Evolutionary conservation across 1,140 invertebrate genomes (phyloP), one percentile per base, ranked within the genome.

Genomic region (Lanistes nyassanus): DNA sequence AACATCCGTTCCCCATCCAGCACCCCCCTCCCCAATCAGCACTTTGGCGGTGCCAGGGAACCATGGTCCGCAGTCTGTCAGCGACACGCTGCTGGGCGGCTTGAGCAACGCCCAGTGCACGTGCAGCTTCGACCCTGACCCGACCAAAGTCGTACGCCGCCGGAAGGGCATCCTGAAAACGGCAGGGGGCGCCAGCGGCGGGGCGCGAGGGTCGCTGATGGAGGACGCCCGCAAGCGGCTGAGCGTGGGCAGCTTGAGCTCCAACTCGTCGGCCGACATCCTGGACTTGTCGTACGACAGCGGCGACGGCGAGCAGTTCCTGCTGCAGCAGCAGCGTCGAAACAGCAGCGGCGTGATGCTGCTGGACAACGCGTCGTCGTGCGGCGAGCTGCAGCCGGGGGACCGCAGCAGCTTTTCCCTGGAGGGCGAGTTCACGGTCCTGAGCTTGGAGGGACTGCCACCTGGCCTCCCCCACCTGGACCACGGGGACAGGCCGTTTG

Each of bases 201-300:
- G 70, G 34, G 31, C 31, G 34, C 71, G 51, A 67, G 79, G 19
- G 26, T 74, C 73, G 29, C 51, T 58, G n/a, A 42, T 71, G 7
- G 77, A 78, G n/a, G 80, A 85, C 21, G 74, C 81, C 13, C 80
- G 79, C 65, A 87, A 87, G 72, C 73, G 87, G n/a, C 78, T 84
- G n/a, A 87, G 86, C 74, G 78, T 84, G 5, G 82, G 86, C 74
- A 88, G 87, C 73, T 69, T 82, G 2, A 81, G 86, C 31, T 88
- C 87, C 53, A 87, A 86, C 76, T 88, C 87, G 3, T 88, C 87
- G 3, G 85, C 82, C 42, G 87, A 88, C 75, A 83, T 88, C 70
- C 77, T 88, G 29, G 85, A 88, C 76, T 84, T 88, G 76, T 87
- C 85, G 4, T 88, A 88, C 60, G 87, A 88, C 77, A 87, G 86